These are phyloP conservation scores for Perizoma affinitatum DNA, from an alignment of 2,888 invertebrate species.

Conservation along the genomic window DNA sequence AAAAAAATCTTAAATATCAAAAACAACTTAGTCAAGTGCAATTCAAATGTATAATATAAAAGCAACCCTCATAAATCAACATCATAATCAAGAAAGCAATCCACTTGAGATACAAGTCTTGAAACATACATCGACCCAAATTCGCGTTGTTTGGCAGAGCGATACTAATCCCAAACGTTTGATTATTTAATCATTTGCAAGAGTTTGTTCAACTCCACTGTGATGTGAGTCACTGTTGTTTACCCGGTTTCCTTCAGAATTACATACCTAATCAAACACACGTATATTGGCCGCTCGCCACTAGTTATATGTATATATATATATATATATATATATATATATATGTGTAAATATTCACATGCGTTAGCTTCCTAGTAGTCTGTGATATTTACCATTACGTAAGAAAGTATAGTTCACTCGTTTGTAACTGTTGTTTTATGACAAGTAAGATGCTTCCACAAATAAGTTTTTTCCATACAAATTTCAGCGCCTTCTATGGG, in stretches of 20 bases:
- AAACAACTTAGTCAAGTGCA: background rate
- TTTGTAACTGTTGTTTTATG: background rate
- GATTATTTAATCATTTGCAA: slow-evolving; percentile 22
- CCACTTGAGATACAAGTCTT: slow-evolving; percentile 14
- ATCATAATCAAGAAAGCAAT: background rate
- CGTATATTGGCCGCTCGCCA: background rate
- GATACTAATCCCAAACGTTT: slow-evolving; percentile 10
- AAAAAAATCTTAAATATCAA: no score
- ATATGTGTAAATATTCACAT: no score
- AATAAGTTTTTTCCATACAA: no score
- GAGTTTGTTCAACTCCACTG: slow-evolving; percentile 20
- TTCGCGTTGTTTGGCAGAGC: slow-evolving; percentile 10
- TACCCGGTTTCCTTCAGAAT: slow-evolving; percentile 11
- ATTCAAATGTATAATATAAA: background rate
- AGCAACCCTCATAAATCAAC: background rate
- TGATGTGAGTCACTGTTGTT: slow-evolving; percentile 15
- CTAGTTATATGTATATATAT: no score
- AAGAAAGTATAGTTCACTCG: background rate
- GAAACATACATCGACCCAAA: slow-evolving; percentile 17
- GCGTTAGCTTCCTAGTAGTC: no score
- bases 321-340: no score
- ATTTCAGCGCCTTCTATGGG: no score
- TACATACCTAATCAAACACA: slow-evolving; percentile 1
- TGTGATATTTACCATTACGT: background rate
- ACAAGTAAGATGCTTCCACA: no score